Evolutionary conservation across 1,140 invertebrate genomes (phyloP).

Genomic region (Drosophila varians): DNA sequence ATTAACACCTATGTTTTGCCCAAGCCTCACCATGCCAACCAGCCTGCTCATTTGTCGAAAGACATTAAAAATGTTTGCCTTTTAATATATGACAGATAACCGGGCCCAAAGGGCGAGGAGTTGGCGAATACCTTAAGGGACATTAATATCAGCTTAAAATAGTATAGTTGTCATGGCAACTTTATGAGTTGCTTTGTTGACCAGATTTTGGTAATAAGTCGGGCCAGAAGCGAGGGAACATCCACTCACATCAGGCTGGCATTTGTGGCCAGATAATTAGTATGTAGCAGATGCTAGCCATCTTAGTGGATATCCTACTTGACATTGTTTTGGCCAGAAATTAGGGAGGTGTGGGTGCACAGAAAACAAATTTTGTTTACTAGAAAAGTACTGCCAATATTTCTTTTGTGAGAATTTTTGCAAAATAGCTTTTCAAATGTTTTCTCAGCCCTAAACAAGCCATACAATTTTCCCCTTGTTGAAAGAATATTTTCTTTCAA

Average conservation of each 20-base stretch:
- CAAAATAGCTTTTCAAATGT: too few relatives aligned
- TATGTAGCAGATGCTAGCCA: conserved; percentile 9
- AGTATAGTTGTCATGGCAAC: conserved; percentile 30
- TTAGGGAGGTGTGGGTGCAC: not conserved
- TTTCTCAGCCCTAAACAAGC: too few relatives aligned
- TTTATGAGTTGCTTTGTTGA: not conserved
- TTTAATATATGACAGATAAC: conserved; percentile 20
- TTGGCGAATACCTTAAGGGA: not conserved
- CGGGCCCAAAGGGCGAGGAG: not conserved
- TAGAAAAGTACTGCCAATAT: too few relatives aligned
- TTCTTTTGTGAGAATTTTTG: too few relatives aligned
- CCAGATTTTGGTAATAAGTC: not conserved
- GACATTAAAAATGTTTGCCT: conserved; percentile 23
- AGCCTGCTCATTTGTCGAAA: conserved; percentile 2
- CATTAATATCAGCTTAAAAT: conserved; percentile 6
- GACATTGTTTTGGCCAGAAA: conserved; percentile 7
- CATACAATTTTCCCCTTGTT: too few relatives aligned
- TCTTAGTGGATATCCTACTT: conserved; percentile 5
- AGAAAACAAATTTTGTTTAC: not conserved
- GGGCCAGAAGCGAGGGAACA: not conserved
- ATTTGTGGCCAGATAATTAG: conserved; percentile 36
- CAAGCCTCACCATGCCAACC: conserved; percentile 15
- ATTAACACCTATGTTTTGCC: conserved; percentile 34
- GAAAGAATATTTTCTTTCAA: not conserved
- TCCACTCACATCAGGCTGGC: not conserved